A percentile compares a stretch with the other conserved stretches of the same genome.
phyloP scores from a whole-genome alignment of 2,113 vertebrate genomes.

The Agapornis roseicollis region DNA sequence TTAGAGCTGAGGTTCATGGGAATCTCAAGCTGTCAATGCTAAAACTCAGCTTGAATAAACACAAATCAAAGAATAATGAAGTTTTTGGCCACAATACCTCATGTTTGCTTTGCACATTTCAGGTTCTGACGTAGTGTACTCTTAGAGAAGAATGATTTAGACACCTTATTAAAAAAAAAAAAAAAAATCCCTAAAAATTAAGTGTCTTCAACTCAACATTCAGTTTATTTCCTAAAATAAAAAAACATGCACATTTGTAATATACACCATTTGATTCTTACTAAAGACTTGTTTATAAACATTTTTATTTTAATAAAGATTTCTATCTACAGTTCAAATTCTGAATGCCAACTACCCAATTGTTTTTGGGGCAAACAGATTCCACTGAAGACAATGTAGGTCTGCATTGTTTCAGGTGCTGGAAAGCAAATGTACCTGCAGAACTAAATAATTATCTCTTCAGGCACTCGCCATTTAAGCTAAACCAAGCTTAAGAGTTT shows the following conservation, averaged over 20 bases:
- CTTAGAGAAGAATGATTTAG: background rate
- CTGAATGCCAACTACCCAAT: background rate
- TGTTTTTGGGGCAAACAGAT: background rate
- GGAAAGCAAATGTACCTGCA: background rate
- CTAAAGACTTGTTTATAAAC: conserved; percentile 21
- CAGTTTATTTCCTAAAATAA: conserved; percentile 56
- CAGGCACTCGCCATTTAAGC: conserved; percentile 5
- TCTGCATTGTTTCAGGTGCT: background rate
- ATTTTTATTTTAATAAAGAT: background rate
- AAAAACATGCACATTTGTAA: background rate
- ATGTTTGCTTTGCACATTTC: background rate
- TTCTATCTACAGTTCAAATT: background rate
- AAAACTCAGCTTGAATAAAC: background rate
- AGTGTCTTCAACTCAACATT: background rate
- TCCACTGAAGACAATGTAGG: background rate
- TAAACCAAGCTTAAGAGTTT: background rate
- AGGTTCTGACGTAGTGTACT: background rate
- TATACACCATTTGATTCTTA: conserved; percentile 12
- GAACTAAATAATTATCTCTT: background rate
- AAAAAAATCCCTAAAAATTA: background rate
- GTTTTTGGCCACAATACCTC: background rate
- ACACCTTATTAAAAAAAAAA: background rate
- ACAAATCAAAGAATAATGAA: background rate
- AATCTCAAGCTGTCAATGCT: background rate
- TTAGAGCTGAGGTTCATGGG: background rate